Evolutionary conservation across 2,797 vertebrate species (phyloP).

Genomic region (Anguilla anguilla): DNA sequence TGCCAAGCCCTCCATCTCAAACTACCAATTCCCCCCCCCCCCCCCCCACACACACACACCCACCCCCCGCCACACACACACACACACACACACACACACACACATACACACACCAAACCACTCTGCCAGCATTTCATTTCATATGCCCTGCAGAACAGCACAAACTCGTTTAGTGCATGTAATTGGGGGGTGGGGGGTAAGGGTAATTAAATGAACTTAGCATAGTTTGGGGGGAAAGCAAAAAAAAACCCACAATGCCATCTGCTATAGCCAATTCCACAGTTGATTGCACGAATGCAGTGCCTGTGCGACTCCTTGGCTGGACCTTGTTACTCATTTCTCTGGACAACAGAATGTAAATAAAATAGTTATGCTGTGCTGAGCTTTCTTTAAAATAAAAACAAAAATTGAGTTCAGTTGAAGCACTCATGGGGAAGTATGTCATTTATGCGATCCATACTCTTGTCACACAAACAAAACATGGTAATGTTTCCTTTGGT

Average conservation of each 20-base stretch:
- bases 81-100: not conserved
- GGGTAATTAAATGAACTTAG: conserved; percentile 29
- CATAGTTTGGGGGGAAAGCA: not conserved
- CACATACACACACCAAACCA: not conserved
- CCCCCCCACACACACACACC: not conserved
- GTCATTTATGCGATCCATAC: not conserved
- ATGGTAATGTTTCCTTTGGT: not conserved
- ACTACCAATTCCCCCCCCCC: too few species aligned
- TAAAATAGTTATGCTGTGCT: not conserved
- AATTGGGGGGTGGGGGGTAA: conserved; percentile 8
- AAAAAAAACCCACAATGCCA: conserved; percentile 16
- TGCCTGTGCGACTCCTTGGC: not conserved
- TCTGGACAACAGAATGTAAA: not conserved
- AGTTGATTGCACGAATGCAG: not conserved
- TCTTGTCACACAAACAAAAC: not conserved
- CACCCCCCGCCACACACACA: not conserved
- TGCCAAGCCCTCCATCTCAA: not conserved
- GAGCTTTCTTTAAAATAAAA: not conserved
- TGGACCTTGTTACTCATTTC: not conserved
- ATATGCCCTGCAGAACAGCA: not conserved
- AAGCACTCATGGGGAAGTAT: not conserved
- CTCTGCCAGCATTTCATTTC: conserved; percentile 25
- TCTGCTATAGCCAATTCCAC: conserved; percentile 24
- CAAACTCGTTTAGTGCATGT: conserved; percentile 17
- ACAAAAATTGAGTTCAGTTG: not conserved